phyloP scores from a whole-genome alignment of 2,797 vertebrate genomes.

The Mus minutoides region DNA sequence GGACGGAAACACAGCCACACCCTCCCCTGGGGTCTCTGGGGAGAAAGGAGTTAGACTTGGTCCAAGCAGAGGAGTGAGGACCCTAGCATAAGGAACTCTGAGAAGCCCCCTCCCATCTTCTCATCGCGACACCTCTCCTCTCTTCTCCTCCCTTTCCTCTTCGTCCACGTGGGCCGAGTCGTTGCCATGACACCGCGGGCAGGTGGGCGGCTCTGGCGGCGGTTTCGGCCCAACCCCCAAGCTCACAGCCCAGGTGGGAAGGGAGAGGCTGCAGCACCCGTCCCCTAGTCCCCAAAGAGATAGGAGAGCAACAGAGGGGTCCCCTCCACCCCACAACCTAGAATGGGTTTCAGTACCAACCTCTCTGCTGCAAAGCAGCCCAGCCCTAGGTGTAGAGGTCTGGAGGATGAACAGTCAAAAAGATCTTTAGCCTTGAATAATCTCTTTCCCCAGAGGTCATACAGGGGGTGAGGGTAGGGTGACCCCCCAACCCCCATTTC shows the following conservation, averaged over 20 bases:
- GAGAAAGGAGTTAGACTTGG: background rate
- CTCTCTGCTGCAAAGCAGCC: background rate
- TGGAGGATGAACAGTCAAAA: background rate
- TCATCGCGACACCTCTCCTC: slow-evolving; percentile 56
- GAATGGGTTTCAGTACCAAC: background rate
- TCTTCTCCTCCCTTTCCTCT: slow-evolving; percentile 77
- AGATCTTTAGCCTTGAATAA: background rate
- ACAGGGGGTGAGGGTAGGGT: background rate
- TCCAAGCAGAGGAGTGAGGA: background rate
- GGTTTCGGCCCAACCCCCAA: slow-evolving; percentile 78
- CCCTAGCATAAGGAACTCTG: background rate
- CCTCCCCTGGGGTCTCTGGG: background rate
- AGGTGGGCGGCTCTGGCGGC: slow-evolving; percentile 82
- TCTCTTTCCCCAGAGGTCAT: background rate
- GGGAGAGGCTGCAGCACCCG: slow-evolving; percentile 60
- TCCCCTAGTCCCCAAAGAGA: slow-evolving; percentile 12
- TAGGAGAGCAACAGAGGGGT: background rate
- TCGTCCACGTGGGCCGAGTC: slow-evolving; percentile 81
- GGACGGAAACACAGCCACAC: background rate
- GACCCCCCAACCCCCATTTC: background rate
- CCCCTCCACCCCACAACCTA: background rate
- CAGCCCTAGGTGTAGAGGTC: background rate
- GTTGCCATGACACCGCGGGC: slow-evolving; percentile 83
- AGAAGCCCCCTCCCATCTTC: slow-evolving; percentile 63
- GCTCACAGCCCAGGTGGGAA: slow-evolving; percentile 80